These are phyloP conservation scores for Actenoides lindsayi DNA, from an alignment of 2,113 vertebrate species.

Conservation along the genomic window DNA sequence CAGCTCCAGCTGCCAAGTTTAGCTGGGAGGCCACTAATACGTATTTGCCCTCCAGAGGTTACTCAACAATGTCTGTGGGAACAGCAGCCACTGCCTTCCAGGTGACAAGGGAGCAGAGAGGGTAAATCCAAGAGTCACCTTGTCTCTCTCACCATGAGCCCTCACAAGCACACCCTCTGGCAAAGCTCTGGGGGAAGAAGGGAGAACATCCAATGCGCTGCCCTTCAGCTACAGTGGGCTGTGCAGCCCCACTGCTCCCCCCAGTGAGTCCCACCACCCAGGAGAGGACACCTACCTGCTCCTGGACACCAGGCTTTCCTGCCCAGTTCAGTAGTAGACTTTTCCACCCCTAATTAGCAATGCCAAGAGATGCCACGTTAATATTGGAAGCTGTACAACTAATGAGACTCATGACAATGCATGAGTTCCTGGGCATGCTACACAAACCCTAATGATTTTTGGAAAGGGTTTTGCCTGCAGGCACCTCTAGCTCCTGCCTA, in stretches of 20 bases:
- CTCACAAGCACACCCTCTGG: not conserved
- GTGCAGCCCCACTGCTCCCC: not conserved
- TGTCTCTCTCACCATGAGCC: not conserved
- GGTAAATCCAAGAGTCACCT: not conserved
- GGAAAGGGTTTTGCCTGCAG: not conserved
- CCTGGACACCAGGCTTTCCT: not conserved
- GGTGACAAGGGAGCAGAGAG: not conserved
- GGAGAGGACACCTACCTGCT: not conserved
- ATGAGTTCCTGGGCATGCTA: not conserved
- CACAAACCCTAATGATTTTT: not conserved
- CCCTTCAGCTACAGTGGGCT: not conserved
- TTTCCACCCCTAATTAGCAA: not conserved
- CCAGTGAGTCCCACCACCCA: not conserved
- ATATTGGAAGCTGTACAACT: not conserved
- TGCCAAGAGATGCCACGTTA: not conserved
- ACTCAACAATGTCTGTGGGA: not conserved
- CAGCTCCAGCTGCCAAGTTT: constrained; percentile 44
- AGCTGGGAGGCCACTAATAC: not conserved
- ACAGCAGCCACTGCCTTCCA: not conserved
- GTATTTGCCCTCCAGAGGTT: not conserved
- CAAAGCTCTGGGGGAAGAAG: not conserved
- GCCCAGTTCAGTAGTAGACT: not conserved
- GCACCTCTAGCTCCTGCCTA: not conserved
- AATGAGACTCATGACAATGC: not conserved
- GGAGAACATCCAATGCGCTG: not conserved